Evolutionary conservation across 2,888 invertebrate species (phyloP), one percentile per base, ranked within the genome.

Genomic region (Abrostola tripartita): DNA sequence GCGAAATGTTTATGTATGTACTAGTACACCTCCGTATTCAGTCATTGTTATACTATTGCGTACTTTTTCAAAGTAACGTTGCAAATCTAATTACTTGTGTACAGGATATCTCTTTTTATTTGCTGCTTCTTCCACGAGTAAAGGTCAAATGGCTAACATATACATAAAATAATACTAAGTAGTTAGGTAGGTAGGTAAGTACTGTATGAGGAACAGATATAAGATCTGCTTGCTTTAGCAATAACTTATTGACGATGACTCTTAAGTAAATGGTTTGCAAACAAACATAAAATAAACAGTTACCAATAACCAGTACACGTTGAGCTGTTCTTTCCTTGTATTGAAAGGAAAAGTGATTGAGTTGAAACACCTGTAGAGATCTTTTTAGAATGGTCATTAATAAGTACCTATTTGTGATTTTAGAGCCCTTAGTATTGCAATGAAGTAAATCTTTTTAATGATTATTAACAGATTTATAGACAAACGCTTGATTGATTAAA

Each of bases 321-420:
- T 71, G 66, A 62, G n/a, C 71, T 44, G 47, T 61, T 38, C 47
- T 58, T 75, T 61, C 58, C 42, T 36, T 65, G 71, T 59, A 59
- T 65, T 61, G 12, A 38, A 52, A 50, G 12, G 53, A 47, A 56
- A 52, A 53, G 11, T 61, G 36, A 58, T 59, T 70, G 37, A 64
- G 61, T 38, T 59, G 42, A 5, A 44, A 40, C 36, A 12, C 2
- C 1, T 55, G n/a, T 0, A 37, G 7, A 49, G 53, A n/a, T 60
- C 50, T 53, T 57, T 5, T 35, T 57, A 52, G 1, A 7, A 1
- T 59, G 37, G 73, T 1, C 6, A 2, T 5, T 42, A 11, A 6
- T 57, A 50, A 14, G 24, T 38, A n/a, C n/a, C n/a, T n/a, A 56
- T 35, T 56, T 50, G 37, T 40, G 37, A 51, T 62, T 74, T 62